phyloP scores from a whole-genome alignment of 2,888 invertebrate species.

The Morpho helenor region DNA sequence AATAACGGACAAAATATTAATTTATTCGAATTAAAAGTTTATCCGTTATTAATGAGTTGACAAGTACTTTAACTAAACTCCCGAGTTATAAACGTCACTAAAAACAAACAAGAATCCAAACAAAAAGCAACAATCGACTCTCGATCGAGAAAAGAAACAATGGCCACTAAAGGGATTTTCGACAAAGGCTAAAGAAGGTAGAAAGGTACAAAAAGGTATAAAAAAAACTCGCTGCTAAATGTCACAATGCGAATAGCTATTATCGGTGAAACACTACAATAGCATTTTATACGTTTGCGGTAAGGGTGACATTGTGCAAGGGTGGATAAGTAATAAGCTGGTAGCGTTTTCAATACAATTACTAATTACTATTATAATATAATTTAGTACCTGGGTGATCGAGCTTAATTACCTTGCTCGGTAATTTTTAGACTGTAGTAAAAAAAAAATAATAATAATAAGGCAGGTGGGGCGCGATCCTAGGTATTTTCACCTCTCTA shows the following conservation, averaged over 20 bases:
- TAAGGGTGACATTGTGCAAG: conserved; percentile 39
- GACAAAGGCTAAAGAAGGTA: conserved; percentile 16
- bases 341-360: conserved; percentile 13
- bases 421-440: too few relatives aligned
- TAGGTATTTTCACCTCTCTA: too few relatives aligned
- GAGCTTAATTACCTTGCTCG: too few relatives aligned
- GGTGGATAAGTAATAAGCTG: conserved; percentile 24
- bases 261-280: conserved; percentile 44
- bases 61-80: too few relatives aligned
- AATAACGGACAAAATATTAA: too few relatives aligned
- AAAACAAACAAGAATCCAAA: conserved; percentile 7
- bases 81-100: neutral
- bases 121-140: conserved; percentile 13
- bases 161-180: conserved; percentile 12
- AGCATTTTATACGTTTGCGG: conserved; percentile 52
- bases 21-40: too few relatives aligned
- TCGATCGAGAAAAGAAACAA: conserved; percentile 16
- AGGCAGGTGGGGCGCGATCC: too few relatives aligned
- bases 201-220: conserved; percentile 17
- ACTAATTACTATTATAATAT: neutral
- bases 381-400: too few relatives aligned
- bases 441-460: too few relatives aligned
- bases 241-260: conserved; percentile 41
- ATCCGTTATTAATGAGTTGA: too few relatives aligned
- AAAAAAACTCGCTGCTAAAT: conserved; percentile 28